A percentile compares a stretch with the other conserved stretches of the same genome.
Conservation (phyloP, 92 coral and sea anemone species). For the Actinostola sp. region DNA sequence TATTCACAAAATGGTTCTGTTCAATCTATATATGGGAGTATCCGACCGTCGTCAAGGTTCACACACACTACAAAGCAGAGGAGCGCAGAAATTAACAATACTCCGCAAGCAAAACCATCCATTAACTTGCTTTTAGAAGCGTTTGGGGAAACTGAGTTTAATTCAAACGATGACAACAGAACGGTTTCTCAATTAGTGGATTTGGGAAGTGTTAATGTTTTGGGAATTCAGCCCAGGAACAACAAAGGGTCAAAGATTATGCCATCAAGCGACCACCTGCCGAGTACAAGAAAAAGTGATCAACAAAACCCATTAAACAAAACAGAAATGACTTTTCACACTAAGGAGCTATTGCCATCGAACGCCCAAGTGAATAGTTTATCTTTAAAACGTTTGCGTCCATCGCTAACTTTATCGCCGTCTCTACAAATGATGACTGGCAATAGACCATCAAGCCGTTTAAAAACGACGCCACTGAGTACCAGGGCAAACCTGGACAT, state of each 20-base stretch:
- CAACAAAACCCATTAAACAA: constrained; percentile 3
- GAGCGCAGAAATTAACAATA: not conserved
- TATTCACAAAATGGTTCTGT: not conserved
- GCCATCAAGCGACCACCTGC: constrained; percentile 33
- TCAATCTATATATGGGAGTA: not conserved
- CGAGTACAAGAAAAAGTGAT: constrained; percentile 11
- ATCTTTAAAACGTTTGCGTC: not conserved
- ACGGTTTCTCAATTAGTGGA: not conserved
- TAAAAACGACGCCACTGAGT: not conserved
- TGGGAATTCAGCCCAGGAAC: too few species aligned
- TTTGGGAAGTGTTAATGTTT: not conserved
- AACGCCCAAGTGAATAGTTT: not conserved
- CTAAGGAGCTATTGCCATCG: not conserved
- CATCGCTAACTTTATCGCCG: not conserved
- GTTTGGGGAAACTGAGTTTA: not conserved
- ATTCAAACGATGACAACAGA: not conserved
- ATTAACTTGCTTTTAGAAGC: not conserved
- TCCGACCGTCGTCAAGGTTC: not conserved
- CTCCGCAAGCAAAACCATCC: not conserved
- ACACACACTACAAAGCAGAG: not conserved
- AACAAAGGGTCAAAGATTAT: constrained; percentile 12
- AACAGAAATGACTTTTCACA: not conserved
- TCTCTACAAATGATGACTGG: not conserved
- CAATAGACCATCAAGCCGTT: not conserved
- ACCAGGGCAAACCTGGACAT: not conserved